A percentile compares a stretch with the other conserved stretches of the same genome.
Conservation (phyloP, 2,113 vertebrate genomes). For the Henicopernis longicauda region DNA sequence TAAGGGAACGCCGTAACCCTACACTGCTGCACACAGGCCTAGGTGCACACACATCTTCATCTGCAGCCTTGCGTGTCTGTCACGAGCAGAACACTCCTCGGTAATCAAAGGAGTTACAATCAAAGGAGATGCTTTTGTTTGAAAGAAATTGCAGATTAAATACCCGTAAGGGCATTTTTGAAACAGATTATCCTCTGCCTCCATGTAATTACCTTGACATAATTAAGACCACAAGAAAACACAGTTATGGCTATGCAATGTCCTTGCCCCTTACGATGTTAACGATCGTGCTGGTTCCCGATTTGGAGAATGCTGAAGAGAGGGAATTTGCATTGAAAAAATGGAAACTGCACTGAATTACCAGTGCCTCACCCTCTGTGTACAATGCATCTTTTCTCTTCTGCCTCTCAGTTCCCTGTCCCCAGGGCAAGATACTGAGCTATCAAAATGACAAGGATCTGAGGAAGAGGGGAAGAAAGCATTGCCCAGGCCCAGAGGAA, state of each 20-base stretch:
- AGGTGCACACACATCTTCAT: not conserved
- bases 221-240: not conserved
- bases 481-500: not conserved
- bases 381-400: not conserved
- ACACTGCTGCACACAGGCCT: not conserved
- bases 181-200: not conserved
- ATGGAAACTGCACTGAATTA: not conserved
- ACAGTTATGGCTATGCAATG: not conserved
- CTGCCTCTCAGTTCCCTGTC: not conserved
- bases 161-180: not conserved
- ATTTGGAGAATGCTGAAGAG: not conserved
- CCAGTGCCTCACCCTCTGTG: not conserved
- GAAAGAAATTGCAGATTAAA: not conserved
- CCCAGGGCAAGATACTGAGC: not conserved
- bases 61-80: not conserved
- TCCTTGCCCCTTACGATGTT: not conserved
- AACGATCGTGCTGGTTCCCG: not conserved
- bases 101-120: not conserved
- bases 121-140: not conserved
- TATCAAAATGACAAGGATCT: not conserved
- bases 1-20: not conserved
- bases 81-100: not conserved
- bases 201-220: not conserved
- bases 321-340: not conserved
- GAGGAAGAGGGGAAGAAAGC: not conserved